phyloP scores from a whole-genome alignment of 2,797 vertebrate genomes.

The Microhierax caerulescens region DNA sequence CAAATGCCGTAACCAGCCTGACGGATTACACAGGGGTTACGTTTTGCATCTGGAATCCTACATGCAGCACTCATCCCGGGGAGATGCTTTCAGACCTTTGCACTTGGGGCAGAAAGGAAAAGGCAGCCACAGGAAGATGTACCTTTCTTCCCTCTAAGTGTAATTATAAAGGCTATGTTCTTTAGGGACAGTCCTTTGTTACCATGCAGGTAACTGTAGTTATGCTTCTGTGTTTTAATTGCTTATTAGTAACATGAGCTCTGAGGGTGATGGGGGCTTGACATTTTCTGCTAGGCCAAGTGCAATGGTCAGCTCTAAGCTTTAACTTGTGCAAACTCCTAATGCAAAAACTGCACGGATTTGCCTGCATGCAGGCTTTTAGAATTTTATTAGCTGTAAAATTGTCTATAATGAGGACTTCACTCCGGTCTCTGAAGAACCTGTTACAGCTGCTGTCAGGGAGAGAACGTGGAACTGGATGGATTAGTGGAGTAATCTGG shows the following conservation, averaged over 20 bases:
- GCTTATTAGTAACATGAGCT: background rate
- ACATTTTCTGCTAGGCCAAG: background rate
- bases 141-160: background rate
- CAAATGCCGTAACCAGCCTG: constrained; percentile 16
- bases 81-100: background rate
- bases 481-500: constrained; percentile 11
- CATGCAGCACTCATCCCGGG: background rate
- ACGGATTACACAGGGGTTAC: background rate
- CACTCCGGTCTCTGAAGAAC: constrained; percentile 17
- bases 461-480: background rate
- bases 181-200: background rate
- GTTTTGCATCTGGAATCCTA: constrained; percentile 2
- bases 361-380: background rate
- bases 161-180: background rate
- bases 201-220: background rate
- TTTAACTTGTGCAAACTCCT: background rate
- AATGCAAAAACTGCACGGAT: background rate
- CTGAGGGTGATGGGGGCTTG: background rate
- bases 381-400: constrained; percentile 15
- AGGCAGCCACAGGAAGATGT: background rate
- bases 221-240: background rate
- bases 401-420: constrained; percentile 13
- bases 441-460: background rate
- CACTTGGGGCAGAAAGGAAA: background rate
- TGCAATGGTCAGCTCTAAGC: background rate